A percentile compares a stretch with the other conserved stretches of the same genome.
These are phyloP conservation scores for Acanthosepion pharaonis DNA, from an alignment of 2,888 invertebrate species.

Conservation along the genomic window DNA sequence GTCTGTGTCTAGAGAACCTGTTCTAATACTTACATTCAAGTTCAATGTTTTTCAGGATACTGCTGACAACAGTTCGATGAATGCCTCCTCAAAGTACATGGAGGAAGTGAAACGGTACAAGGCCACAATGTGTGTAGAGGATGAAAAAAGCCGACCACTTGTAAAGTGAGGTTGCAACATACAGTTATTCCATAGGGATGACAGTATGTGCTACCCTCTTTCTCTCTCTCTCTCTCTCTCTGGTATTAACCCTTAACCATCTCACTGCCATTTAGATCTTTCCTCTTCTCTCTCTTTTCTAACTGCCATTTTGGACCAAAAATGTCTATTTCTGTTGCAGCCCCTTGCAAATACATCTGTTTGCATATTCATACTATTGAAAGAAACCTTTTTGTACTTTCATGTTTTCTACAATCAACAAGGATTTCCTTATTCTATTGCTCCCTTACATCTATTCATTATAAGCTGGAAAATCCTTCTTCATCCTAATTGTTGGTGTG, in stretches of 20 bases:
- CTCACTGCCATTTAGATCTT: constrained; percentile 10
- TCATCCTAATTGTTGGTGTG: background rate
- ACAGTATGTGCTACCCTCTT: background rate
- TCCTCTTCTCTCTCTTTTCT: background rate
- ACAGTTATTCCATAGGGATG: background rate
- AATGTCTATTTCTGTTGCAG: background rate
- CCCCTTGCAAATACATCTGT: background rate
- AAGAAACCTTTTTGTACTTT: background rate
- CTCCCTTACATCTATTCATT: background rate
- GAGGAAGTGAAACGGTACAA: constrained; percentile 94
- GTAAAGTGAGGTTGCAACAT: constrained; percentile 53
- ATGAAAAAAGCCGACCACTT: constrained; percentile 86
- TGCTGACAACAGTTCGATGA: constrained; percentile 77
- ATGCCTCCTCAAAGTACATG: constrained; percentile 94
- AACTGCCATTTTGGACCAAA: constrained; percentile 17
- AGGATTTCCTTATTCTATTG: background rate
- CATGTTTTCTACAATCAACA: background rate
- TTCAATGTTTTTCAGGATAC: constrained; percentile 40
- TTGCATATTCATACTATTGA: background rate
- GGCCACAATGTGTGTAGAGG: constrained; percentile 91
- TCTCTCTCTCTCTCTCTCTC: background rate
- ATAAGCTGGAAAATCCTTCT: background rate
- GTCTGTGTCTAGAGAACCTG: constrained; percentile 21
- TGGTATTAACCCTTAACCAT: background rate
- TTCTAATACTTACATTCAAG: background rate